Evolutionary conservation across 2,888 invertebrate genomes (phyloP), one percentile per base, ranked within the genome.

Genomic region (Andrena haemorrhoa): DNA sequence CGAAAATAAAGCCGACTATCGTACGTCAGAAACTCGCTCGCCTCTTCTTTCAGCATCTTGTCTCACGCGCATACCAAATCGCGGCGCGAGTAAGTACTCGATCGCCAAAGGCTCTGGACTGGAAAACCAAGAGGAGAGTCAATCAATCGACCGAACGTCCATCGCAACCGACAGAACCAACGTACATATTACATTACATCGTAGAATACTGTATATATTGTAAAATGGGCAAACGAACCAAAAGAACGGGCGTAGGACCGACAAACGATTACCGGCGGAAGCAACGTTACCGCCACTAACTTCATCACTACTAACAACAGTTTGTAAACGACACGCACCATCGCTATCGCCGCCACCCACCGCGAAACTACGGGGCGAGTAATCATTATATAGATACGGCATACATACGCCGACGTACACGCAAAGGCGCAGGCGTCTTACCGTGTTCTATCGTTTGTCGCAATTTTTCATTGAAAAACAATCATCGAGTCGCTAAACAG

Each of bases 261-360:
- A 51, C 33, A 31, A 20, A 79, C 41, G 51, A 69, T 41, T 23
- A 71, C 33, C 80, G 60, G 26, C 53, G 61, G 33, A 47, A 41
- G 12, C 33, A 65, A 70, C 47, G 60, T 60, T 65, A 26, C 61
- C 65, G 65, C 81, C 53, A 74, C 81, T 53, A 74, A 53, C 74
- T 82, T 74, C 74, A 66, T 80, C 69, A 41, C 70, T 65, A 51
- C 70, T 65, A 51, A 80, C 65, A 51, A 80, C 65, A 20, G 20
- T 47, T 33, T 63, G 33, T 68, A 53, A 80, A 63, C 72, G 60
- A 66, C 35, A 33, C 33, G 65, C 35, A 71, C 58, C 65, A 41
- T 51, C 20, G 51, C 78, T 51, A 29, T 58, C 31, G 41, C 53
- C 0, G 12, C 49, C 58, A 20, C 58, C 20, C 51, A 20, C 51